Evolutionary conservation across 2,888 invertebrate genomes (phyloP), one percentile per base, ranked within the genome.

Genomic region (Polia nebulosa): DNA sequence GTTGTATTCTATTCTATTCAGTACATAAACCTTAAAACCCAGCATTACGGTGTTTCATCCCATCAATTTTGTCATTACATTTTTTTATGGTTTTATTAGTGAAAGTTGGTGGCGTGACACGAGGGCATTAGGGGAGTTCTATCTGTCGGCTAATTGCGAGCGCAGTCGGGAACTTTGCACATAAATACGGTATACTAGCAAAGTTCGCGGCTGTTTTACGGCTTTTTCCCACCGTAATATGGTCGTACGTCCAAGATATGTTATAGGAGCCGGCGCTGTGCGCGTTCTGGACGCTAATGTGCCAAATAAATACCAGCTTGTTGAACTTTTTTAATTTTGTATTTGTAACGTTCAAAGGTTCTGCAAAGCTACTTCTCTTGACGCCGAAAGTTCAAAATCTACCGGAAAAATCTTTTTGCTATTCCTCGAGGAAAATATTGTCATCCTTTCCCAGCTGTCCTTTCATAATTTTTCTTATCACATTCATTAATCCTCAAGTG

Each of bases 111-210:
- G 53, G 66, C 79, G 59, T 83, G 82, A 53, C 73, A 68, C 63
- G 61, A 34, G 27, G 61, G 49, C 82, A 84, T 83, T 82, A 81
- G 52, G 61, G 62, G 72, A 81, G 67, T 82, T 78, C 44, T 72
- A 63, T 75, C 72, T 70, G 59, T 27, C 52, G 41, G 64, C 72
- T 84, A 82, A 84, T 81, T 81, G 71, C 78, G 71, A 71, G 53
- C 72, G 59, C 56, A 57, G 61, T 20, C 56, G 45, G 59, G 56
- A 81, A 82, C 82, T 84, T 81, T 61, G 29, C 72, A 66, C 84
- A 83, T 84, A 80, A 84, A 83, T 77, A 83, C 51, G 32, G 36
- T 69, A 36, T 79, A 79, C 71, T 77, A 69, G 73, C 75, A 70
- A 83, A 83, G 80, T 84, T 83, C 32, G 67, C 8, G 59, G 63